These are phyloP conservation scores for Malacosoma neustria DNA, from an alignment of 2,888 invertebrate genomes.

Conservation along the genomic window DNA sequence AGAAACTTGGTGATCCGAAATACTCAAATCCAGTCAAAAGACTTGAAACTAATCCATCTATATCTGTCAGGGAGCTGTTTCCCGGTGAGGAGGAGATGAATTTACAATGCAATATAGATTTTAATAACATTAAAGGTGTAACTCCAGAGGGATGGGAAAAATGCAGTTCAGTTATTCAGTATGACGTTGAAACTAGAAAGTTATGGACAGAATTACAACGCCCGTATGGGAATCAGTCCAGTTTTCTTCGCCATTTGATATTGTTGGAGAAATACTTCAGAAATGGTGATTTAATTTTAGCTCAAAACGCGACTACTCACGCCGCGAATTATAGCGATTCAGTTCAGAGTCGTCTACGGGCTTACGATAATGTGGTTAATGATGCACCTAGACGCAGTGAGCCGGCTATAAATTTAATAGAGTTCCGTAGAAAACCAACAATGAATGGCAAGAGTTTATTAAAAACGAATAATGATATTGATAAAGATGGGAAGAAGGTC, in stretches of 20 bases:
- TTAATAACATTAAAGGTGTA: constrained; percentile 79
- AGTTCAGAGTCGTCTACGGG: constrained; percentile 83
- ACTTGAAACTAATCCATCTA: constrained; percentile 86
- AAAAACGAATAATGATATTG: constrained; percentile 41
- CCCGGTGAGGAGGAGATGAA: constrained; percentile 90
- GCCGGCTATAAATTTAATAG: constrained; percentile 49
- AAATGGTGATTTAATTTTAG: constrained; percentile 83
- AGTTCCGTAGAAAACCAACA: constrained; percentile 58
- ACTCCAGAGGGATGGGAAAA: constrained; percentile 92
- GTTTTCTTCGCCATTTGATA: constrained; percentile 87
- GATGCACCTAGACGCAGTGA: constrained; percentile 43
- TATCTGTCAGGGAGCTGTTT: constrained; percentile 86
- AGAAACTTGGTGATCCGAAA: constrained; percentile 50
- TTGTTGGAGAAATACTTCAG: constrained; percentile 89
- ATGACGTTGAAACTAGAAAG: constrained; percentile 86
- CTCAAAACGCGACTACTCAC: constrained; percentile 82
- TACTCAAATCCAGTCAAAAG: constrained; percentile 78
- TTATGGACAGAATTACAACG: constrained; percentile 89
- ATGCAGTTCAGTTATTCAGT: constrained; percentile 85
- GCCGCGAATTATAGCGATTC: constrained; percentile 87
- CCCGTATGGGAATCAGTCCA: constrained; percentile 91
- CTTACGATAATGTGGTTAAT: constrained; percentile 79
- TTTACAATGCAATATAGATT: constrained; percentile 83
- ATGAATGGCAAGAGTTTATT: constrained; percentile 61
- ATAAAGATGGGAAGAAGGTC: constrained; percentile 41